These are phyloP conservation scores for Acrocephalus kingi DNA, from an alignment of 2,113 vertebrate genomes.

Conservation along the genomic window DNA sequence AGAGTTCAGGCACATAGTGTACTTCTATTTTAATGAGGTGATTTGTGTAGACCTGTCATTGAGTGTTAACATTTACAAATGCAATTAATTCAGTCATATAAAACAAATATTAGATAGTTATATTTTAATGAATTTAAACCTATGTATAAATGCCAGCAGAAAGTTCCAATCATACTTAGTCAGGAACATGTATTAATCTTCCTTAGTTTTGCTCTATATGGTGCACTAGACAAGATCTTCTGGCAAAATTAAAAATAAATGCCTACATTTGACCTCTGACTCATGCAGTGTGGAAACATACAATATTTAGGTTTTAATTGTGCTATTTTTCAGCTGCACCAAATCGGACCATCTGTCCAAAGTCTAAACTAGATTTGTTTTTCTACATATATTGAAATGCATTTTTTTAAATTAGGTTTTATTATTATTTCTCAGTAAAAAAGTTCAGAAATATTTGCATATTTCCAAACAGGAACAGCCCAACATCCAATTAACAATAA, in stretches of 20 bases:
- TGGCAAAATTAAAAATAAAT: slow-evolving; percentile 79
- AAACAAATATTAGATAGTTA: slow-evolving; percentile 69
- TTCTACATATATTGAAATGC: slow-evolving; percentile 32
- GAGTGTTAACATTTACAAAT: slow-evolving; percentile 72
- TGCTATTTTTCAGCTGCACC: slow-evolving; percentile 59
- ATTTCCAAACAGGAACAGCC: not conserved
- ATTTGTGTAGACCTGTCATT: slow-evolving; percentile 60
- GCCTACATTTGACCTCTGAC: slow-evolving; percentile 78
- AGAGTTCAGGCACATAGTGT: slow-evolving; percentile 27
- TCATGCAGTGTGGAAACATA: slow-evolving; percentile 80
- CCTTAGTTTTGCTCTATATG: slow-evolving; percentile 73
- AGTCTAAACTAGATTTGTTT: slow-evolving; percentile 56
- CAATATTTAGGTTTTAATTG: slow-evolving; percentile 66
- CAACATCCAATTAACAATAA: slow-evolving; percentile 23
- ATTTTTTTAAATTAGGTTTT: slow-evolving; percentile 40
- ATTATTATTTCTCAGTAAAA: slow-evolving; percentile 37
- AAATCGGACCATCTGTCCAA: slow-evolving; percentile 51
- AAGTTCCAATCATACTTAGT: slow-evolving; percentile 80
- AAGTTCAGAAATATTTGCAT: slow-evolving; percentile 45
- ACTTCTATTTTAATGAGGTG: slow-evolving; percentile 55
- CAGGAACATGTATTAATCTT: slow-evolving; percentile 78
- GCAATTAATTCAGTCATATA: slow-evolving; percentile 66
- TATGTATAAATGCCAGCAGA: slow-evolving; percentile 74
- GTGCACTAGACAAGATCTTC: slow-evolving; percentile 69
- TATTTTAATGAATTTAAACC: slow-evolving; percentile 74